Evolutionary conservation across 2,888 invertebrate species (phyloP).

Genomic region (Beris morrisii): DNA sequence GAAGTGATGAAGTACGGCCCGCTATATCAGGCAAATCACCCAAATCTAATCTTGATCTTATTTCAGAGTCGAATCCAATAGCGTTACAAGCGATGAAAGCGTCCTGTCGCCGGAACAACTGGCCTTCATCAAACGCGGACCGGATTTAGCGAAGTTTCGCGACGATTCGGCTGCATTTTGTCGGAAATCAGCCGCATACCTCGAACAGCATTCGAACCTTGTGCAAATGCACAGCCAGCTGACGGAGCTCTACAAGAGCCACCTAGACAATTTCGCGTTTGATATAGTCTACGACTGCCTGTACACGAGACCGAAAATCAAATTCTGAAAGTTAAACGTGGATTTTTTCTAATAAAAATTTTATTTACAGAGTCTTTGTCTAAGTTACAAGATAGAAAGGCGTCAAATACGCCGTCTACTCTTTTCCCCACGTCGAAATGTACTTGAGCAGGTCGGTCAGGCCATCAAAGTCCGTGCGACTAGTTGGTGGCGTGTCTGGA

Average conservation of each 20-base stretch:
- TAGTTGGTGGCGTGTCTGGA: conserved; percentile 75
- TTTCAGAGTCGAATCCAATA: neutral
- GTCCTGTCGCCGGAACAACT: conserved; percentile 45
- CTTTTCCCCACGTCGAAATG: conserved; percentile 59
- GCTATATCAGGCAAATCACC: neutral
- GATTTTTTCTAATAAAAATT: neutral
- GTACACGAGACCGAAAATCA: conserved; percentile 23
- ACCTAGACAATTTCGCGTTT: conserved; percentile 33
- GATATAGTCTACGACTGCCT: conserved; percentile 36
- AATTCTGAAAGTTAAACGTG: neutral
- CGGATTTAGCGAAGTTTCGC: conserved; percentile 44
- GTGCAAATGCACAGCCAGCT: conserved; percentile 43
- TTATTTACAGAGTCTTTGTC: neutral
- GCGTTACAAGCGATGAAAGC: conserved; percentile 33
- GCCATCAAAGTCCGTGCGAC: conserved; percentile 84
- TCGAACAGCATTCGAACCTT: conserved; percentile 43
- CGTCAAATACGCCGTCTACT: conserved; percentile 21
- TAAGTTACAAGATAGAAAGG: conserved; percentile 7
- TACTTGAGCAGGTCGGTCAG: conserved; percentile 83
- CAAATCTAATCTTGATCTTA: neutral
- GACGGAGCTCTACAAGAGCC: conserved; percentile 39
- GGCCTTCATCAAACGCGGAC: conserved; percentile 43
- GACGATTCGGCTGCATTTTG: conserved; percentile 45
- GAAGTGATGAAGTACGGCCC: conserved; percentile 32
- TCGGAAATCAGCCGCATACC: conserved; percentile 42